Base-by-base conservation (phyloP, 2,113 vertebrate species). In the Mola mola region DNA sequence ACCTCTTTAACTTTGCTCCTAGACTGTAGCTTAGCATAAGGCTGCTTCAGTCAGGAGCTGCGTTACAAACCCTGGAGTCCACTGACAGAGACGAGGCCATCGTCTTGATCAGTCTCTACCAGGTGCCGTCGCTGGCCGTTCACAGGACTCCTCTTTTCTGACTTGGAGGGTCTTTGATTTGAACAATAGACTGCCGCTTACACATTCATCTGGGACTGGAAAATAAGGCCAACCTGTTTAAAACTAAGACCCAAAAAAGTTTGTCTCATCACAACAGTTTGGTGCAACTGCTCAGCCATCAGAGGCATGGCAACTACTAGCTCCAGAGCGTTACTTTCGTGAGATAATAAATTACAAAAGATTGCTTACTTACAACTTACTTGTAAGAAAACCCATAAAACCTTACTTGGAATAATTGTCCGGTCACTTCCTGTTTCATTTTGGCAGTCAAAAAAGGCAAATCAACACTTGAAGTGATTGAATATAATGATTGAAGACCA, bases 401-500 rank as follows among this genome's bases (percentile, higher is more conserved):
- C 42, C 26, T 41, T 40, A 4, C 47, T 29, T 37, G 41, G 20
- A 52, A 44, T 63, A 41, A 51, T 61, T 51, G 28, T 60, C 49
- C 33, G 47, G 57, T 31, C 53, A 61, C 19, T 37, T 44, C 10
- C 21, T 59, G 31, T 51, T 56, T 28, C 42, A 50, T 74, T 82
- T 75, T 78, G 79, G 66, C 73, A 47, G 66, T 62, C 40, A 58
- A 38, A 65, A 75, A 74, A 76, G 67, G 63, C 57, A 70, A 69
- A 61, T 68, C 19, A 56, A 57, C 22, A 20, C 36, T 36, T 62
- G 26, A 22, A 36, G 59, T 55, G 26, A 43, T 59, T 55, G 41
- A 43, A 26, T 19, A 33, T 38, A 76, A 58, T 24, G 44, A 13
- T 50, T 31, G 53, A 26, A 46, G 24, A 53, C 38, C 43, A 31